Evolutionary conservation across 2,888 invertebrate genomes (phyloP), one percentile per base, ranked within the genome.

Genomic region (Stenotaenia linearis): DNA sequence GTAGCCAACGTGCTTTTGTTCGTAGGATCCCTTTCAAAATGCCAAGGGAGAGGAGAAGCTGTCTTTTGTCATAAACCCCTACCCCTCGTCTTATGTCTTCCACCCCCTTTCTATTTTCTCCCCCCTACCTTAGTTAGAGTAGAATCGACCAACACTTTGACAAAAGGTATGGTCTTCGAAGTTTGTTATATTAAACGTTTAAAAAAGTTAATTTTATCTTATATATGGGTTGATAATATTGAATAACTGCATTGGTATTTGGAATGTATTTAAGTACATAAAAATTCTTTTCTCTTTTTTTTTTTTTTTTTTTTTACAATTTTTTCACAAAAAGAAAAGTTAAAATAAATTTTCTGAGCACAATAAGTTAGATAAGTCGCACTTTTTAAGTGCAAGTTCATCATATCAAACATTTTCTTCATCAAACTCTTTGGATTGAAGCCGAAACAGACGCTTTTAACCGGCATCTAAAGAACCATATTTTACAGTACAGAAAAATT

Each of bases 21-120:
- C 56, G 56, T 56, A 23, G 56, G 56, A 56, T 56, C 56, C 56
- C 56, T 56, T 56, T 56, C 56, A 56, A 56, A 56, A 56, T 56
- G 56, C 56, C 56, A 56, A 56, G 56, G 56, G 56, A 56, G 56
- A 56, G 56, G 18, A 56, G 56, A 56, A 56, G 56, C 56, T 56
- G 56, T 56, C 56, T 56, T 56, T 56, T 56, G 56, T 56, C 56
- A 56, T 21, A 56, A 56, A 23, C 56, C 56, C 56, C 56, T 56
- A 56, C 56, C 56, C 56, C 56, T 56, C 56, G 18, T 56, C 56
- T 56, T 56, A 56, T 56, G 56, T 56, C 21, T 56, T 56, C 56
- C 56, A 56, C 56, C 56, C 56, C 56, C 56, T n/a, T 56, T 56
- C 56, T 23, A 56, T 3, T 56, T 56, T 21, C 56, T n/a, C 50